Conservation (phyloP, 1,140 invertebrate genomes). For the Drosophila azteca region DNA sequence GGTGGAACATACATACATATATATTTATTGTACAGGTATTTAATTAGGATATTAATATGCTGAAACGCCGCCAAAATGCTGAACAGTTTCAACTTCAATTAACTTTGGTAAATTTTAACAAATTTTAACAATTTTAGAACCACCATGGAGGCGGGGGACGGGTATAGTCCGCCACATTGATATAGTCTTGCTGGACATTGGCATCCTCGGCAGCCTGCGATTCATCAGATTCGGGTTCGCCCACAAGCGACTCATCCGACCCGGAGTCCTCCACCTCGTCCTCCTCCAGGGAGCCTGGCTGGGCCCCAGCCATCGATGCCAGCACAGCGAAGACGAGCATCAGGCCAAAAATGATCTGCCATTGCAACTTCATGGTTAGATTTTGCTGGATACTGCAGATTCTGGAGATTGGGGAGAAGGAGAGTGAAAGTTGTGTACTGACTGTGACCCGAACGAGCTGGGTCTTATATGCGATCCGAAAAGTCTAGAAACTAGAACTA, state of each 20-base stretch:
- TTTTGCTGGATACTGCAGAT: neutral
- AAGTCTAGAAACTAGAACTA: conserved; percentile 19
- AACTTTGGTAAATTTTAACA: too few species aligned
- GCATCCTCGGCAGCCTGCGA: neutral
- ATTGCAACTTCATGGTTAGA: conserved; percentile 14
- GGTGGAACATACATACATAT: too few species aligned
- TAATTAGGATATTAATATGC: too few species aligned
- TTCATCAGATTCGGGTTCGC: neutral
- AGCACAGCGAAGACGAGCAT: conserved; percentile 10
- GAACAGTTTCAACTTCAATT: too few species aligned
- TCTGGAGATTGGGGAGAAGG: too few species aligned
- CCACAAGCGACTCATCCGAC: neutral
- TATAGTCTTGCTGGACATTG: conserved; percentile 23
- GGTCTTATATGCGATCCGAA: conserved; percentile 10
- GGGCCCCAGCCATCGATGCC: neutral
- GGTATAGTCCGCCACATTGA: conserved; percentile 34
- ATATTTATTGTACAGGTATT: too few species aligned
- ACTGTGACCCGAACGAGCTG: too few species aligned
- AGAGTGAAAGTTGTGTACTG: conserved; percentile 16
- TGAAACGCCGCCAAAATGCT: too few species aligned
- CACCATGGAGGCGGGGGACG: conserved; percentile 34
- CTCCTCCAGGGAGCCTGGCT: neutral
- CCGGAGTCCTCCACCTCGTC: neutral
- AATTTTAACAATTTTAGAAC: conserved; percentile 9
- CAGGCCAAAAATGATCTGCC: conserved; percentile 11